Evolutionary conservation across 2,888 invertebrate genomes (phyloP), one percentile per base, ranked within the genome.

Genomic region (Pyrrhia umbra): DNA sequence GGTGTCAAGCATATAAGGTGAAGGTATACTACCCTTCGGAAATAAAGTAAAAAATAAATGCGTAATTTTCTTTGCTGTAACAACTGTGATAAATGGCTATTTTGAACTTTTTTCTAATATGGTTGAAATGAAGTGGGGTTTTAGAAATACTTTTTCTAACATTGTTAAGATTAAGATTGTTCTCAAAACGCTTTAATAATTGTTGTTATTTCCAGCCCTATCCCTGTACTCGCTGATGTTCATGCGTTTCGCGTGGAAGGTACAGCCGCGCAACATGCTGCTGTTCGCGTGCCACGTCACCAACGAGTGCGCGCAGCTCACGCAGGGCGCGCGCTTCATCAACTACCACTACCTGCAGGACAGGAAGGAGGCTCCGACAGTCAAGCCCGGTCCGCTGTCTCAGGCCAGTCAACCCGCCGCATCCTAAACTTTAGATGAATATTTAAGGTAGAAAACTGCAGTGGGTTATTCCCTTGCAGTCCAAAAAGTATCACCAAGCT

Each of bases 211-310:
- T 96, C 76, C 96, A 99, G 99, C 99, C 6, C 95, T 99, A 47
- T 96, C 97, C 37, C 90, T 99, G 13, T 99, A 99, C 91, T 99
- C 99, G 0, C 91, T 97, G 54, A 97, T 98, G 92, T 99, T 99
- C 91, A 99, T 99, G 99, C 96, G 99, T 78, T 99, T 99, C 95
- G 99, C 99, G 6, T 97, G 98, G 96, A 97, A 96, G 88, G 99
- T 99, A 0, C 97, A 99, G 88, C 99, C 99, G 0, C 95, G 98
- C 64, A 99, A 99, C 91, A 91, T 99, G 95, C 95, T 99, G 0
- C 96, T 99, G 0, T 98, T 99, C 90, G 98, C 98, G 27, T 99
- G 99, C 88, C 99, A 99, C 92, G 95, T 98, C 79, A 99, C 99
- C 46, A 99, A 99, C 90, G 97, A 98, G 87, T 95, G 96, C 56